phyloP scores from a whole-genome alignment of 2,797 vertebrate species.

The Sylvilagus floridanus region DNA sequence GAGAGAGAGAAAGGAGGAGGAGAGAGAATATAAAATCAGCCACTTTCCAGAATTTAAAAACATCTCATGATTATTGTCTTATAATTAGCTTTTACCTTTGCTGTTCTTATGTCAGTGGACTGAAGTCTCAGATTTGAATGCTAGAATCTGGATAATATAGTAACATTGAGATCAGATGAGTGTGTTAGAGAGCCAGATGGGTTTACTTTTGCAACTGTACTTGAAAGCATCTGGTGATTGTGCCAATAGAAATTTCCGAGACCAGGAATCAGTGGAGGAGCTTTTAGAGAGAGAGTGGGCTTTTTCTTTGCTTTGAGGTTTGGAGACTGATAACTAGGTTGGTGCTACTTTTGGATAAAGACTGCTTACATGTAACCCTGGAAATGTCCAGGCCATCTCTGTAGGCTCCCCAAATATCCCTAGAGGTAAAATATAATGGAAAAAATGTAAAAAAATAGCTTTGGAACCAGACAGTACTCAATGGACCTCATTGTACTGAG shows the following conservation, averaged over 20 bases:
- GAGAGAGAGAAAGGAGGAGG: neutral
- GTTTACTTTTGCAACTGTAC: constrained; percentile 20
- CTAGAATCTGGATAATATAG: constrained; percentile 9
- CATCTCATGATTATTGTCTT: constrained; percentile 9
- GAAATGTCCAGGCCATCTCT: constrained; percentile 14
- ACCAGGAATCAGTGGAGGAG: neutral
- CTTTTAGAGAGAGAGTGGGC: neutral
- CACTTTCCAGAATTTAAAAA: constrained; percentile 55
- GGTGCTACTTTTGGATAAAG: constrained; percentile 40
- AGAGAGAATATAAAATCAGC: constrained; percentile 6
- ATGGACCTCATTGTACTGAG: neutral
- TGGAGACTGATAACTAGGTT: neutral
- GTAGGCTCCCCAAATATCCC: constrained; percentile 26
- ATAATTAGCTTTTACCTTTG: constrained; percentile 45
- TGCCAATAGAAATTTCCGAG: constrained; percentile 31
- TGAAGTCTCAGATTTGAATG: constrained; percentile 17
- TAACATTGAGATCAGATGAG: neutral
- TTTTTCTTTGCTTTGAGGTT: constrained; percentile 59
- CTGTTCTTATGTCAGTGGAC: constrained; percentile 23
- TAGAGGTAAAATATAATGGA: constrained; percentile 34
- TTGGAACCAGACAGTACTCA: constrained; percentile 19
- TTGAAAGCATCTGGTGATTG: neutral
- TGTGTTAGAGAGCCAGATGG: constrained; percentile 7
- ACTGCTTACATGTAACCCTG: neutral
- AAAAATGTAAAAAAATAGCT: constrained; percentile 56